A percentile compares a stretch with the other conserved stretches of the same genome.
Evolutionary conservation across 2,797 vertebrate species (phyloP).

Genomic region (Cichlasoma orientale): DNA sequence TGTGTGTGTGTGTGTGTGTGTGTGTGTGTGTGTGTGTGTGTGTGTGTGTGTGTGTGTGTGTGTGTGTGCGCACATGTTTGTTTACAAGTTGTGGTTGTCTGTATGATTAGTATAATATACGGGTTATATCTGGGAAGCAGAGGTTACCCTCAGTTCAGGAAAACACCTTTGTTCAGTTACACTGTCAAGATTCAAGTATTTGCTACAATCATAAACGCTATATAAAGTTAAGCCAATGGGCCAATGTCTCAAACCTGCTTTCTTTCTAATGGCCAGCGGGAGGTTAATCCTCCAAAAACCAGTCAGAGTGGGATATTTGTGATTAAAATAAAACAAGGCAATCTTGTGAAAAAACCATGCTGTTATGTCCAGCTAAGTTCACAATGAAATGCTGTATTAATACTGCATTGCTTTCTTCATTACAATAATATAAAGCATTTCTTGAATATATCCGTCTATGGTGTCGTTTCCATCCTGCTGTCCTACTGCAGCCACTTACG

Average conservation of each 20-base stretch:
- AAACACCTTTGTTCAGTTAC: neutral
- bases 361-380: no score
- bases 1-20: slow-evolving; percentile 18
- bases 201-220: neutral
- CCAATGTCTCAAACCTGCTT: neutral
- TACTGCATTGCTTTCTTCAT: no score
- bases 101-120: neutral
- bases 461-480: no score
- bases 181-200: neutral
- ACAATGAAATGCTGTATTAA: no score
- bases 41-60: slow-evolving; percentile 10
- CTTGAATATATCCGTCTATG: no score
- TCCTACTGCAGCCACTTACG: neutral
- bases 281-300: neutral
- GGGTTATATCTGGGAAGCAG: neutral
- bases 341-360: no score
- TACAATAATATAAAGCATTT: no score
- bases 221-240: fast-evolving
- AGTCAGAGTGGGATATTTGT: neutral
- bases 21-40: slow-evolving; percentile 15
- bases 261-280: neutral
- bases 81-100: slow-evolving; percentile 17
- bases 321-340: no score
- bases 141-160: slow-evolving; percentile 30
- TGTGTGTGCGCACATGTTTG: slow-evolving; percentile 4